Percentiles rank a stretch among this genome's conserved stretches.
Conservation (phyloP, 2,888 invertebrate genomes). For the Chaetogeoica ovagalla region DNA sequence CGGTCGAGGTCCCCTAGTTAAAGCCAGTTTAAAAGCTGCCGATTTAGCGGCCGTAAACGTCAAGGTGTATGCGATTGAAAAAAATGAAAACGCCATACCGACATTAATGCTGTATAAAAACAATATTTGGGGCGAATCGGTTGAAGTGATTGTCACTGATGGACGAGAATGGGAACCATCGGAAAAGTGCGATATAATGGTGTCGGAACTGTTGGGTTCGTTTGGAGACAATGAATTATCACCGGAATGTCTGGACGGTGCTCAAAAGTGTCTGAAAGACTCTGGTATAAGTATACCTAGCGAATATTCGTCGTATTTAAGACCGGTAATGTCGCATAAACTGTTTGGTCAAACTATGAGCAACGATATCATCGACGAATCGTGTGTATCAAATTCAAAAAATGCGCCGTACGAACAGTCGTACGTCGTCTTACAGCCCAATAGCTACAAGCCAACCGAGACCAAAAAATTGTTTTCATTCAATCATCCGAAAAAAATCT, state of each 20-base stretch:
- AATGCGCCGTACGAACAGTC: slow-evolving; percentile 70
- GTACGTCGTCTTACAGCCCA: slow-evolving; percentile 90
- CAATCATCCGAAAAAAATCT: slow-evolving; percentile 79
- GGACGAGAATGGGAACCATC: slow-evolving; percentile 82
- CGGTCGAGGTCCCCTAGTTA: slow-evolving; percentile 91
- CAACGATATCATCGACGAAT: slow-evolving; percentile 55
- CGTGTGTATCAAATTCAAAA: slow-evolving; percentile 25
- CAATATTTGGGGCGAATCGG: slow-evolving; percentile 76
- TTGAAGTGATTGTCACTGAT: slow-evolving; percentile 79
- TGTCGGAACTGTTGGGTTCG: slow-evolving; percentile 94
- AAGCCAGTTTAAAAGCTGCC: slow-evolving; percentile 82
- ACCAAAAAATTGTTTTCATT: slow-evolving; percentile 83
- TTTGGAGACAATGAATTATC: slow-evolving; percentile 99
- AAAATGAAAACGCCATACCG: slow-evolving; percentile 85
- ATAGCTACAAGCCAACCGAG: slow-evolving; percentile 76
- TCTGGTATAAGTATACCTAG: slow-evolving; percentile 90
- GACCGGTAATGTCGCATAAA: slow-evolving; percentile 85
- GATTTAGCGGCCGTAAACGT: slow-evolving; percentile 72
- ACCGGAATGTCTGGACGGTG: slow-evolving; percentile 96
- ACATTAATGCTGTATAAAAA: slow-evolving; percentile 60
- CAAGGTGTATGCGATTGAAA: slow-evolving; percentile 93
- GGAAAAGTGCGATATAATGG: slow-evolving; percentile 89
- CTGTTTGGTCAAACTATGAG: slow-evolving; percentile 75
- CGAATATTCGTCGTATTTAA: slow-evolving; percentile 86
- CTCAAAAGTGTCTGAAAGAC: slow-evolving; percentile 80